Evolutionary conservation across 2,888 invertebrate species (phyloP), one percentile per base, ranked within the genome.

Genomic region (Drosophila glabriapex): DNA sequence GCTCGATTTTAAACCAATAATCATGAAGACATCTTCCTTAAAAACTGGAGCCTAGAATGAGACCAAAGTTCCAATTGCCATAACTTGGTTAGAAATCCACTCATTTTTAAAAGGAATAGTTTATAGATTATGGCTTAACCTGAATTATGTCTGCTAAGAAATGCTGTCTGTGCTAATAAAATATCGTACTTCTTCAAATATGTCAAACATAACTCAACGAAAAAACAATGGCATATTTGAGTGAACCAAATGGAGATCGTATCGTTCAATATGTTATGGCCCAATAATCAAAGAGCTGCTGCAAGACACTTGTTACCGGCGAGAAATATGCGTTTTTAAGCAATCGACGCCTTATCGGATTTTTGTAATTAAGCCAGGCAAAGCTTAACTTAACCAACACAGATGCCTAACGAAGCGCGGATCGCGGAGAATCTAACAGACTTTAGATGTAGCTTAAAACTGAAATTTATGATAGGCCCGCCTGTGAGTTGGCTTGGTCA

Each of bases 401-500:
- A 46, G 46, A 35, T 19, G 67, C 49, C 76, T 79, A 78, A 78
- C 78, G 81, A 77, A 80, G 76, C 68, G 61, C 63, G 50, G 54
- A 68, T 55, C 31, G 43, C 46, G 25, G 33, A 37, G 28, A 12
- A 41, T 52, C 53, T 25, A 35, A 29, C 33, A 53, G 56, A 61
- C 61, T 73, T 83, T 73, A 70, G 71, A 87, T 89, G 79, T 85
- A 85, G 85, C 85, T 84, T 85, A 81, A 83, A 81, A 78, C 83
- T 76, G 37, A 86, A 90, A 91, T 91, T 91, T 91, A 91, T 89
- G 81, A 67, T 69, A 75, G 62, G 83, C 62, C 70, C 71, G 60
- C 56, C 76, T 61, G 74, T 37, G 76, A 80, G 59, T 63, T 80
- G 77, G 73, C 61, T 60, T 80, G 77, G 73, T 78, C 90, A 82